Evolutionary conservation across 1,140 invertebrate species (phyloP).

Genomic region (Oedothorax gibbosus): DNA sequence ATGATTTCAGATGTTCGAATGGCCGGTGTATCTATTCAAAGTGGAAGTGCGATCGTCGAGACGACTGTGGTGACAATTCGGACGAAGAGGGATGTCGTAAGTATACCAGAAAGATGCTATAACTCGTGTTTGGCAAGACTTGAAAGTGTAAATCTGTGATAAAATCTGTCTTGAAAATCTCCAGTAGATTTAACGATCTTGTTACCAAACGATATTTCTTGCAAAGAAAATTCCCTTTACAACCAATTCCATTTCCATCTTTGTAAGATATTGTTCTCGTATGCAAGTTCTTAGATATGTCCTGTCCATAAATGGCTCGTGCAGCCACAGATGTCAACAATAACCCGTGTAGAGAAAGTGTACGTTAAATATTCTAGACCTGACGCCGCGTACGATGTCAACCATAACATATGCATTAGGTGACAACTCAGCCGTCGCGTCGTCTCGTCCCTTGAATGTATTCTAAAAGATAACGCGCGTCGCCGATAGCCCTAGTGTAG

Average conservation of each 20-base stretch:
- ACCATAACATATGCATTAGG: no score
- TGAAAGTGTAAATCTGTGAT: not conserved
- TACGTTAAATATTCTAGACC: no score
- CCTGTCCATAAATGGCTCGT: no score
- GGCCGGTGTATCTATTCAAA: conserved; percentile 55
- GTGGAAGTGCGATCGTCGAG: conserved; percentile 62
- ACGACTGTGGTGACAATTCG: conserved; percentile 51
- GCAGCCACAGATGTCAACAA: no score
- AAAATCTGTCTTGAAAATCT: not conserved
- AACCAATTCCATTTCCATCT: not conserved
- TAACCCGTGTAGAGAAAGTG: no score
- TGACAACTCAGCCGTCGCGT: no score
- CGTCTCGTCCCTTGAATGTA: no score
- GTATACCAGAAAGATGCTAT: not conserved
- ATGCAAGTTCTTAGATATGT: no score
- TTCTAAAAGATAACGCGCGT: no score
- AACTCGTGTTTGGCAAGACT: not conserved
- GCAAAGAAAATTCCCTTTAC: not conserved
- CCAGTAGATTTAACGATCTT: not conserved
- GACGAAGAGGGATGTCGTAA: conserved; percentile 72
- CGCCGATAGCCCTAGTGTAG: no score
- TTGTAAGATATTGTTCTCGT: not conserved
- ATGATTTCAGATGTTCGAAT: conserved; percentile 55
- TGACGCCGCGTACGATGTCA: no score
- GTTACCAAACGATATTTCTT: not conserved